These are phyloP conservation scores for Magallana angulata DNA, from an alignment of 1,140 invertebrate genomes.

Conservation along the genomic window DNA sequence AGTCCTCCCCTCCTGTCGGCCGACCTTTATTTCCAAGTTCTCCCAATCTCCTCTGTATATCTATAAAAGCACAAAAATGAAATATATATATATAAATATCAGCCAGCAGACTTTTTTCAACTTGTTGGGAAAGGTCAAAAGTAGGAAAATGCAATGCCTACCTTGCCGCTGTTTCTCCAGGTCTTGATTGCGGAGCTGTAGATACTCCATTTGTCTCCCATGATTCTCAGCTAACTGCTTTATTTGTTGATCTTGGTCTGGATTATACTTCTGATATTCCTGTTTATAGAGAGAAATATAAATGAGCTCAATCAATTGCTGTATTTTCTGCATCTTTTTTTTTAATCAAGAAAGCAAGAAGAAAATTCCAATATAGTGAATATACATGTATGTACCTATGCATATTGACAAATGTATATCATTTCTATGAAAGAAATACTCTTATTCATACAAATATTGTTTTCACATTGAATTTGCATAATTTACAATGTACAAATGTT, in stretches of 20 bases:
- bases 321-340: too few relatives aligned
- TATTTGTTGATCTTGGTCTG: conserved; percentile 69
- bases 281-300: background rate
- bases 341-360: too few relatives aligned
- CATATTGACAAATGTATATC: too few relatives aligned
- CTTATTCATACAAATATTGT: too few relatives aligned
- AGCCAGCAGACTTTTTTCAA: background rate
- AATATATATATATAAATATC: background rate
- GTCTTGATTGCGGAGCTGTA: conserved; percentile 71
- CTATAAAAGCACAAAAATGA: conserved; percentile 49
- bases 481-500: too few relatives aligned
- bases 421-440: too few relatives aligned
- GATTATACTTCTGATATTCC: conserved; percentile 66
- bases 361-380: too few relatives aligned
- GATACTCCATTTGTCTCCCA: conserved; percentile 73
- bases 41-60: conserved; percentile 67
- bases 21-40: conserved; percentile 59
- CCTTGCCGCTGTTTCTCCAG: conserved; percentile 75
- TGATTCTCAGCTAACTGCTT: conserved; percentile 72
- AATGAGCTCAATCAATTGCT: too few relatives aligned
- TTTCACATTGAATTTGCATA: too few relatives aligned
- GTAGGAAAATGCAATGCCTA: background rate
- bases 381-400: too few relatives aligned
- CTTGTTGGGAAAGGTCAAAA: background rate
- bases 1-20: conserved; percentile 61